Percentiles rank a stretch among this genome's conserved stretches.
Conservation (phyloP, 2,888 invertebrate genomes). For the Rhamnusium bicolor region DNA sequence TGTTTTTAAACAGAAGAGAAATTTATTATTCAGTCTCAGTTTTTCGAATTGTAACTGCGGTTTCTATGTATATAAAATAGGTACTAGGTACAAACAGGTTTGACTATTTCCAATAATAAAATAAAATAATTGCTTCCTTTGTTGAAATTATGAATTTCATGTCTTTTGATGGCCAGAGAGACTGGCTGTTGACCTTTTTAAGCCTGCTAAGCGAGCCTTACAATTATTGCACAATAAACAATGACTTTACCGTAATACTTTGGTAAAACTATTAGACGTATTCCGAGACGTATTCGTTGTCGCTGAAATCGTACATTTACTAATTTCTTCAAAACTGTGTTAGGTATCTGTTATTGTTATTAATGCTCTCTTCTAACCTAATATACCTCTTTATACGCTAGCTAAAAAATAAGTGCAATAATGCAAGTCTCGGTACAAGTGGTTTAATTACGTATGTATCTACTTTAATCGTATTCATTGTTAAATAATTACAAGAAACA, state of each 20-base stretch:
- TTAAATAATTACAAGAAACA: no score
- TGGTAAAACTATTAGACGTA: not conserved
- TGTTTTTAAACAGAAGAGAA: not conserved
- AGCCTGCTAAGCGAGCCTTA: slow-evolving; percentile 37
- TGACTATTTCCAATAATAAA: slow-evolving; percentile 4
- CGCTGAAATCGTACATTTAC: not conserved
- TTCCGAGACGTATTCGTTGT: not conserved
- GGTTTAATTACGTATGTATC: no score
- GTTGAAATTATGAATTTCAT: slow-evolving; percentile 28
- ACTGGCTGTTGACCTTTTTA: slow-evolving; percentile 47
- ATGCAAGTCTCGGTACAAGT: no score
- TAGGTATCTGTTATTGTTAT: not conserved
- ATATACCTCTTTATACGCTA: no score
- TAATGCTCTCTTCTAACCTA: no score
- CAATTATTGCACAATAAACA: slow-evolving; percentile 34
- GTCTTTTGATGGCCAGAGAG: slow-evolving; percentile 9
- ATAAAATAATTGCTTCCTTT: slow-evolving; percentile 28
- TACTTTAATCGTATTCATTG: no score
- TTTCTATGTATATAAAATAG: not conserved
- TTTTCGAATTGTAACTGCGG: not conserved
- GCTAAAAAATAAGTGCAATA: no score
- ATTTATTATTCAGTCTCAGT: not conserved
- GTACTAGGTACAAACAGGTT: slow-evolving; percentile 18
- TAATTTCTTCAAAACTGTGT: not conserved
- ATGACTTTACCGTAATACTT: slow-evolving; percentile 37